Evolutionary conservation across 2,113 vertebrate species (phyloP), one percentile per base, ranked within the genome.

Genomic region (Saguinus midas): DNA sequence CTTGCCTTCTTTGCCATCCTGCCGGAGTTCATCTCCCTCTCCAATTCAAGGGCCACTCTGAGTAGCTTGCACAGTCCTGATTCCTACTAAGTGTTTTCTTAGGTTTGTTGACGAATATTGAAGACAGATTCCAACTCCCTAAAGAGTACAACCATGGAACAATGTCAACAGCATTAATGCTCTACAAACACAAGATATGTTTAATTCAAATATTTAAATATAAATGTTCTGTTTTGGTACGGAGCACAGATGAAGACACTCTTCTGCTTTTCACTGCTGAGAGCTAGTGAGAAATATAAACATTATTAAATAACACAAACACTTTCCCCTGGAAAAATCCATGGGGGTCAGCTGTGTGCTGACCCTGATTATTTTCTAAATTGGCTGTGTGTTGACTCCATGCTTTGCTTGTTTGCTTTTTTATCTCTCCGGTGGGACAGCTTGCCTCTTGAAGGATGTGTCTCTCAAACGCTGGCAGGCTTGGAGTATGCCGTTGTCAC

Each of bases 131-230:
- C 92, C 87, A 96, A 37, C 66, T 98, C 97, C 94, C 95, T 88
- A 18, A 96, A 94, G 97, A 97, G 90, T 32, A 29, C 7, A 43
- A 58, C 90, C 17, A 50, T 3, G 16, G 52, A 95, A 96, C 96
- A 97, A 96, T 97, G 95, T 98, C 97, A 98, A 96, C 94, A 92
- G 76, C 90, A 94, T 97, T 97, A 96, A 96, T 86, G 94, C 88
- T 97, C 87, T 90, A 75, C 92, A 97, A 97, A 98, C 96, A 98
- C 66, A 91, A 95, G 96, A 92, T 86, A 90, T 40, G 80, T 96
- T 96, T 97, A 96, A 97, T 92, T 93, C 96, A 96, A 98, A 97
- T 96, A 98, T 97, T 97, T 95, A 97, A 97, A 98, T 95, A 96
- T 78, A 96, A 96, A 96, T 61, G 80, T 76, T 97, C n/a, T 90